A percentile compares a stretch with the other conserved stretches of the same genome.
Evolutionary conservation across 2,888 invertebrate species (phyloP).

Genomic region (Ferdinandea cuprea): DNA sequence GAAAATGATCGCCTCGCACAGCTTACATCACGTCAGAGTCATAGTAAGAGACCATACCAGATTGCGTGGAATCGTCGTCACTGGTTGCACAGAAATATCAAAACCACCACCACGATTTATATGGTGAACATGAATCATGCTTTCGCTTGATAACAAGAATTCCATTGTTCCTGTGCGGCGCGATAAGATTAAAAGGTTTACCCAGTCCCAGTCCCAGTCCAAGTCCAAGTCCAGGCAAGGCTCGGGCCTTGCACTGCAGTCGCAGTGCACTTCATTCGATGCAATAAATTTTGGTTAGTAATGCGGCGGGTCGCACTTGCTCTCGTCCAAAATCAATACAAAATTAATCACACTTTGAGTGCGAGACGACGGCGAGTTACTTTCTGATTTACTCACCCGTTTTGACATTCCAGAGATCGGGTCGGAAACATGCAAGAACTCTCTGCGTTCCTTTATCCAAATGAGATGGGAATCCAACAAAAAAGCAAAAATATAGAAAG

Average conservation of each 20-base stretch:
- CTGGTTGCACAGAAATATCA: conserved; percentile 20
- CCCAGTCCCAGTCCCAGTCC: neutral
- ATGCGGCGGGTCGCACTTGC: conserved; percentile 46
- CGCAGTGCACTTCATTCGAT: conserved; percentile 18
- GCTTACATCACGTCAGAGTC: conserved; percentile 58
- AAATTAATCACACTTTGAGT: conserved; percentile 60
- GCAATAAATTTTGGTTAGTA: conserved; percentile 66
- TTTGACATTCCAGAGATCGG: conserved; percentile 69
- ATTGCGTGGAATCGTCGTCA: conserved; percentile 22
- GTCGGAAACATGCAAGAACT: conserved; percentile 45
- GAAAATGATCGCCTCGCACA: conserved; percentile 4
- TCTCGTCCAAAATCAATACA: conserved; percentile 72
- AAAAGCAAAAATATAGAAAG: conserved; percentile 16
- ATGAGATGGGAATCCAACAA: conserved; percentile 25
- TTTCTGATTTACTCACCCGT: conserved; percentile 60
- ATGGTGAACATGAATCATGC: conserved; percentile 26
- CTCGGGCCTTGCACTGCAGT: no score
- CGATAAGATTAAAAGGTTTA: conserved; percentile 45
- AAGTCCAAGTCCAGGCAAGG: conserved; percentile 13
- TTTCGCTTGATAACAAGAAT: conserved; percentile 19
- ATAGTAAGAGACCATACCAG: no score
- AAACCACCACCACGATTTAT: no score
- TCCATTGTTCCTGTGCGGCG: conserved; percentile 22
- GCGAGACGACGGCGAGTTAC: neutral
- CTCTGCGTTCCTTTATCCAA: conserved; percentile 54